These are phyloP conservation scores for Mamestra configurata DNA, from an alignment of 1,140 invertebrate genomes.

Conservation along the genomic window DNA sequence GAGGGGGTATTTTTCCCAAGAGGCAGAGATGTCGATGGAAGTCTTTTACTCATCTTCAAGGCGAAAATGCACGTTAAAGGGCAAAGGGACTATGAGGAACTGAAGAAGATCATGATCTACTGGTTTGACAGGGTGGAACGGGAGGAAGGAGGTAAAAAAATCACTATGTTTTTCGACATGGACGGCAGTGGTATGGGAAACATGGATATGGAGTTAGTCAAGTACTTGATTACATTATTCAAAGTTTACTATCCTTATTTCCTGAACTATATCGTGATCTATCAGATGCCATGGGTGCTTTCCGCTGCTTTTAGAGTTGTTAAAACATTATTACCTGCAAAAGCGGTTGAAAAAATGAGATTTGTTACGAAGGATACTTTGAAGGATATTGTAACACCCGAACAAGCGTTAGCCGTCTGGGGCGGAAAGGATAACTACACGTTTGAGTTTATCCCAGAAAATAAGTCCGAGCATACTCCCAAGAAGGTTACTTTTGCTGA, in stretches of 20 bases:
- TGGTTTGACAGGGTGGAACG: slow-evolving; percentile 96
- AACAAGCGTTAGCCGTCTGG: slow-evolving; percentile 93
- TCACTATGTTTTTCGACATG: slow-evolving; percentile 97
- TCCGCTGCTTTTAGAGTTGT: slow-evolving; percentile 98
- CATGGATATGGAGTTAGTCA: slow-evolving; percentile 96
- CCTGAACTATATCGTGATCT: slow-evolving; percentile 97
- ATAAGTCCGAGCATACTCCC: slow-evolving; percentile 77
- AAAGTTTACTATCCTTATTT: slow-evolving; percentile 97
- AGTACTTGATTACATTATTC: slow-evolving; percentile 95
- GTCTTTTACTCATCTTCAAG: slow-evolving; percentile 92
- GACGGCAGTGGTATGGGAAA: slow-evolving; percentile 94
- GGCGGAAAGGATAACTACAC: slow-evolving; percentile 94
- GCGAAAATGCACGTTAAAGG: slow-evolving; percentile 94
- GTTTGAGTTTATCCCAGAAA: slow-evolving; percentile 92
- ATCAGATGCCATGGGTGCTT: slow-evolving; percentile 98
- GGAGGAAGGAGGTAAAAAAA: slow-evolving; percentile 92
- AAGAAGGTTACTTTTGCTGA: slow-evolving; percentile 88
- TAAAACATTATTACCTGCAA: slow-evolving; percentile 95
- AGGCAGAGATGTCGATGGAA: slow-evolving; percentile 94
- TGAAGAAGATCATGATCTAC: slow-evolving; percentile 95
- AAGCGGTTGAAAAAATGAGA: slow-evolving; percentile 96
- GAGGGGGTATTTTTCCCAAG: slow-evolving; percentile 93
- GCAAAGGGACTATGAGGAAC: slow-evolving; percentile 91
- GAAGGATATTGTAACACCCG: slow-evolving; percentile 92
- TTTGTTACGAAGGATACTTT: slow-evolving; percentile 94